phyloP scores from a whole-genome alignment of 2,888 invertebrate genomes.

The Thymelicus sylvestris region DNA sequence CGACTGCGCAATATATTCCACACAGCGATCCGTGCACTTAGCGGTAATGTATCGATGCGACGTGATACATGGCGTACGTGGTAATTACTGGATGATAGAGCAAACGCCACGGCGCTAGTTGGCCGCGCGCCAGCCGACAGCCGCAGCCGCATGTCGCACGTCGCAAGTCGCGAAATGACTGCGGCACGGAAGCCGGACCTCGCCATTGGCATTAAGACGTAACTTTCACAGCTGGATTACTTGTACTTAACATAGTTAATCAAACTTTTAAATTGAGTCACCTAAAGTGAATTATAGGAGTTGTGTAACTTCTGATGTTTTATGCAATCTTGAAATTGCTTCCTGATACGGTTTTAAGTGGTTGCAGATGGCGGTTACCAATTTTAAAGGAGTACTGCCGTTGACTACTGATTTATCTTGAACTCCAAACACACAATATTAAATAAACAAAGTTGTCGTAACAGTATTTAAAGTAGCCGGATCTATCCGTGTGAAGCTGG shows the following conservation, averaged over 20 bases:
- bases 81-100: constrained; percentile 33
- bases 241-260: constrained; percentile 10
- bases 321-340: no score
- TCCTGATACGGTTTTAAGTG: no score
- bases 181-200: constrained; percentile 50
- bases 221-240: background rate
- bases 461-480: no score
- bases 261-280: background rate
- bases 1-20: constrained; percentile 44
- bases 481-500: no score
- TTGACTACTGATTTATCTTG: no score
- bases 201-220: background rate
- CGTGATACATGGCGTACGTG: constrained; percentile 30
- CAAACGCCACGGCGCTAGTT: constrained; percentile 44
- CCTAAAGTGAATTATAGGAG: background rate
- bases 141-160: background rate
- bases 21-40: constrained; percentile 26
- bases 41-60: constrained; percentile 30
- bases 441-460: no score
- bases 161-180: background rate
- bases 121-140: constrained; percentile 56
- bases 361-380: no score
- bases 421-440: no score
- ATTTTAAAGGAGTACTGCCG: no score
- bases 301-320: background rate